phyloP scores from a whole-genome alignment of 37 sponge, comb jelly and placozoan species.

The Eunapius fragilis region DNA sequence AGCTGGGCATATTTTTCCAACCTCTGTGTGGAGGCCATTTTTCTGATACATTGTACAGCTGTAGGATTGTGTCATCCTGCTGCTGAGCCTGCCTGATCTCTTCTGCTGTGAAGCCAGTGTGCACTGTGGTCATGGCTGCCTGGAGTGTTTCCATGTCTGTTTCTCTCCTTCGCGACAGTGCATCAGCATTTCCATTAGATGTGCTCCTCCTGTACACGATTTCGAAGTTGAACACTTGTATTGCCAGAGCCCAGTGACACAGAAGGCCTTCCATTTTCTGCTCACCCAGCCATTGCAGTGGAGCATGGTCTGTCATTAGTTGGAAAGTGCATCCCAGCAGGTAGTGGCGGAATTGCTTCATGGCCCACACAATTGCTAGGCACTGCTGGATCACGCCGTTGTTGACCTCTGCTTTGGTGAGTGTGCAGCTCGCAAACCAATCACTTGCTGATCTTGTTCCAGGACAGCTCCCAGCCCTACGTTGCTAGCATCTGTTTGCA shows the following conservation, averaged over 20 bases:
- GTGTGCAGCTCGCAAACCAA: constrained; percentile 1
- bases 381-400: constrained; percentile 44
- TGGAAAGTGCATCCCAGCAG: constrained; percentile 25
- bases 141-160: too few relatives aligned
- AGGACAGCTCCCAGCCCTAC: constrained; percentile 59
- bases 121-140: too few relatives aligned
- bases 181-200: constrained; percentile 63
- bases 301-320: constrained; percentile 17
- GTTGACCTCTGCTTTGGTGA: constrained; percentile 20
- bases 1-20: constrained; percentile 53
- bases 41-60: too few relatives aligned
- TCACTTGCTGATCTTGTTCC: constrained; percentile 36
- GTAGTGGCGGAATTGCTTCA: constrained; percentile 47
- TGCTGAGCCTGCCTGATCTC: too few relatives aligned
- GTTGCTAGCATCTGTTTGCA: constrained; percentile 74
- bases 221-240: constrained; percentile 21
- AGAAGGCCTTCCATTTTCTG: constrained; percentile 57
- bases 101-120: too few relatives aligned
- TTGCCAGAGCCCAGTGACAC: constrained; percentile 29
- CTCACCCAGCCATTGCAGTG: constrained; percentile 36
- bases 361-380: constrained; percentile 44
- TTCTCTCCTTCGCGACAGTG: constrained; percentile 25
- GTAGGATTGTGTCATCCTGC: too few relatives aligned
- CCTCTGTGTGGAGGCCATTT: background rate
- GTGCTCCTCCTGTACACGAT: constrained; percentile 37